Evolutionary conservation across 1,140 invertebrate genomes (phyloP).

Genomic region (Penaeus vannamei): DNA sequence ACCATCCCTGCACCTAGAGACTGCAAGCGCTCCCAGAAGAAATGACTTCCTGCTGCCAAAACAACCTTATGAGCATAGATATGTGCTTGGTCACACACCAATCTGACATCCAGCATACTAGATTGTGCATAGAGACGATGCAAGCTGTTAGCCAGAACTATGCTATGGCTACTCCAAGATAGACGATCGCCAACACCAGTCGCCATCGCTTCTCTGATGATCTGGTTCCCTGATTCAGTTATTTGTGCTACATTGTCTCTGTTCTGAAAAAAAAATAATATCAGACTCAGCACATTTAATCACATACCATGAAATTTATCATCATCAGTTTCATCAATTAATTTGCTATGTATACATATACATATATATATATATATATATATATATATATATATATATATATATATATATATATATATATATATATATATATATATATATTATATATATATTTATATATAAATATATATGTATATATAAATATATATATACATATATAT

Average conservation of each 20-base stretch:
- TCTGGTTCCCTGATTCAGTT: not conserved
- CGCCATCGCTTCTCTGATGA: constrained; percentile 16
- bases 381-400: not conserved
- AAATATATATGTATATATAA: too few species aligned
- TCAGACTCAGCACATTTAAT: too few species aligned
- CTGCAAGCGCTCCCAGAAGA: constrained; percentile 54
- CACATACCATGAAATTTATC: too few species aligned
- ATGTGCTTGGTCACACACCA: constrained; percentile 56
- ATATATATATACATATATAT: too few species aligned
- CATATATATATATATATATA: not conserved
- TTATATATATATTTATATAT: not conserved
- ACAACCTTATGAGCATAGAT: constrained; percentile 59
- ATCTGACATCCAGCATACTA: constrained; percentile 35
- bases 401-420: not conserved
- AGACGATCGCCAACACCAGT: constrained; percentile 36
- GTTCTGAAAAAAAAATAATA: not conserved
- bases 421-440: not conserved
- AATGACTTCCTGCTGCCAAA: constrained; percentile 60
- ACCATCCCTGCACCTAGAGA: constrained; percentile 41
- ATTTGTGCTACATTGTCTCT: not conserved
- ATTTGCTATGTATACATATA: not conserved
- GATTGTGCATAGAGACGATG: constrained; percentile 45
- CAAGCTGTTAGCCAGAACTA: constrained; percentile 50
- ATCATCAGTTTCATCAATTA: too few species aligned
- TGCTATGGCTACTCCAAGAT: constrained; percentile 41